Base-by-base conservation (phyloP, 2,113 vertebrate genomes). In the Pardalotus punctatus region DNA sequence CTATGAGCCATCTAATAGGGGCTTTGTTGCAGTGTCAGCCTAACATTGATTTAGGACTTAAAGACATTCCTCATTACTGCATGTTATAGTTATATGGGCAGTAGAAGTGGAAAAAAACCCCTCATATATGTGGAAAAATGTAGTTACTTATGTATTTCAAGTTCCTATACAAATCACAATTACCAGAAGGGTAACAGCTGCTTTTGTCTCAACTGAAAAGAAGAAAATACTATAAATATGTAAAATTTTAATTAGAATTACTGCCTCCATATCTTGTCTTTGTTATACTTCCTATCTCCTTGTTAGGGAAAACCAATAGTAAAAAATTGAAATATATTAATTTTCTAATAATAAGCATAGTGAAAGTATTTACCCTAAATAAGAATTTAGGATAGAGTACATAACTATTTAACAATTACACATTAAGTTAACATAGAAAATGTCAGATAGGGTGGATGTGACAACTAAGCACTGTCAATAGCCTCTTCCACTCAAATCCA, bases 171-270 rank as follows among this genome's bases (percentile, higher is more conserved):
- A 48, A 96, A 66, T 76, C 24, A 60, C 20, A 72, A 13, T 89
- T 85, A 76, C 76, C 76, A 92, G 62, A 96, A 48, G 14, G 28
- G 16, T 60, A 94, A 91, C 31, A 87, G 67, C 45, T 95, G 70
- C 74, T 87, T 95, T 94, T 93, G 54, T 86, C 38, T 66, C 72
- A 92, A n/a, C 6, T 90, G 62, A 74, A 94, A 96, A 56, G 22
- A 57, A 91, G 84, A 45, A 92, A 85, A 43, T 47, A 78, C 22
- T 84, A 50, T 42, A 2, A 8, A 71, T 65, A 38, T 29, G 54
- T 51, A 93, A 58, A 6, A 74, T 40, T 86, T 88, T 53, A 25
- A 40, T 40, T 86, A 69, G 23, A 79, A 81, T 23, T 81, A 57
- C 2, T 22, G 23, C 54, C 28, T 87, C 62, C 42, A 65, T 20